Base-by-base conservation (phyloP, 2,888 invertebrate species). In the Mactromeris polynyma region DNA sequence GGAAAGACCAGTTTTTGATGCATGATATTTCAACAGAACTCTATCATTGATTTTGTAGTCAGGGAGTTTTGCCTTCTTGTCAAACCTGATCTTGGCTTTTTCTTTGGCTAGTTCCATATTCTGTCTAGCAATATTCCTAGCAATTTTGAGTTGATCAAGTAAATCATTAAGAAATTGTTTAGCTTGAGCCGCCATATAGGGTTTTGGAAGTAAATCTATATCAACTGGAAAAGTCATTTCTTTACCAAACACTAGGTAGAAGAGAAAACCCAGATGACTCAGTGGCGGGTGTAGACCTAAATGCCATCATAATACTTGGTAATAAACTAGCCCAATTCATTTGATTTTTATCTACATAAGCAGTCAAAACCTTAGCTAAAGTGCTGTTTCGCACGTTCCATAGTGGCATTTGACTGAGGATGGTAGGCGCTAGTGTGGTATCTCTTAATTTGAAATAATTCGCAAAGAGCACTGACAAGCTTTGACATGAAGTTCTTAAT, bases 371-470 rank as follows among this genome's bases (percentile, higher is more conserved):
- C 88, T 93, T 90, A 7, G 86, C 86, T 1, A 92, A n/a, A 11
- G 87, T 89, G n/a, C 79, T 79, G 46, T 92, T n/a, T 93, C 26
- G 83, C 36, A 80, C 89, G 81, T 42, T 90, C 92, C 14, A 83
- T 85, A 26, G 87, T 84, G 7, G 87, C 26, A 81, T 91, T 93
- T 17, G 92, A 89, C 80, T 91, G 91, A 14, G 91, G 92, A 46
- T 93, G 92, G 58, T 92, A 93, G 21, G 85, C 80, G 38, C 82
- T 88, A 26, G 93, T 90, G 78, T 85, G 54, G 46, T 89, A 86
- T 38, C 88, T 46, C 42, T 81, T 93, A n/a, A 93, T 88, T n/a
- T 93, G 81, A 73, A 93, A 90, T 19, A 92, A 36, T 81, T 90
- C 89, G 83, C 81, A 81, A 0, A 81, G n/a, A n/a, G n/a, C n/a